These are phyloP conservation scores for Saccopteryx leptura DNA, from an alignment of 2,113 vertebrate species.

Conservation along the genomic window DNA sequence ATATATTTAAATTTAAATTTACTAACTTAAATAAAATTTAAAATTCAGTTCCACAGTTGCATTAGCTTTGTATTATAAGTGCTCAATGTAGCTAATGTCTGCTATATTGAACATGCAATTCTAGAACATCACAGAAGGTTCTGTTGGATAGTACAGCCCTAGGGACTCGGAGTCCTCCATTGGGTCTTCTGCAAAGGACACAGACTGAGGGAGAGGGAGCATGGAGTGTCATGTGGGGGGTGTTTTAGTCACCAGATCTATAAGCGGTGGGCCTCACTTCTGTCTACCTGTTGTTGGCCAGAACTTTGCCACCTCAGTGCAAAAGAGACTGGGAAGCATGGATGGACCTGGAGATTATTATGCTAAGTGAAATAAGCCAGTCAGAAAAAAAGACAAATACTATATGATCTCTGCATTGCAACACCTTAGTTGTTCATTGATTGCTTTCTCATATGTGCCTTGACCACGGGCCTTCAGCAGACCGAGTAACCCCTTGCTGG, in stretches of 20 bases:
- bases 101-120: background rate
- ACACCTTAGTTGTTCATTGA: too few species aligned
- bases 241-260: background rate
- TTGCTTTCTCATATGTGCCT: too few species aligned
- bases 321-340: background rate
- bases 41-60: background rate
- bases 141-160: background rate
- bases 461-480: too few species aligned
- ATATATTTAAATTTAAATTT: conserved; percentile 40
- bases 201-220: background rate
- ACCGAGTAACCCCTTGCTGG: too few species aligned
- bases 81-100: background rate
- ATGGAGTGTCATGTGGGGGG: too few species aligned
- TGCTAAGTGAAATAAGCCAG: too few species aligned
- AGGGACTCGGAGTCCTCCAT: background rate
- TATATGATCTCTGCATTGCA: too few species aligned
- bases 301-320: background rate
- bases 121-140: background rate
- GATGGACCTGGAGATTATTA: too few species aligned
- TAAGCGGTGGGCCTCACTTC: background rate
- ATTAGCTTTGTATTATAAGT: background rate
- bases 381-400: too few species aligned
- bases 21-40: background rate
- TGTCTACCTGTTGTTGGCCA: background rate
- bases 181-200: background rate